Evolutionary conservation across 2,888 invertebrate genomes (phyloP), one percentile per base, ranked within the genome.

Genomic region (Pimpla rufipes): DNA sequence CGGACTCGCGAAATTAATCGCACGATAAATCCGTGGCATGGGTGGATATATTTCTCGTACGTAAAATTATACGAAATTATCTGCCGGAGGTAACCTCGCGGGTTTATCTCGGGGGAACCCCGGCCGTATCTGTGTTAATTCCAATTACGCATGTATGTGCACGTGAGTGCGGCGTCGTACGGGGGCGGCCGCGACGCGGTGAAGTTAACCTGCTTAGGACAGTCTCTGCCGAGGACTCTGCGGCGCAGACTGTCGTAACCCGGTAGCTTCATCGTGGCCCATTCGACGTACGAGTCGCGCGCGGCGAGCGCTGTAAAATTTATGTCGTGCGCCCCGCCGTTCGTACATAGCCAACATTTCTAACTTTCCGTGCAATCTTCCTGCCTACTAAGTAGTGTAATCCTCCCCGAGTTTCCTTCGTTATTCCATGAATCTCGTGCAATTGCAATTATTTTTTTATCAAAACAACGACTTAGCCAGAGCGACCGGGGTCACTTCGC

Each of bases 61-160:
- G 23, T 55, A 55, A 55, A 55, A 55, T 55, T 55, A 55, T 55
- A 55, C 55, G 55, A 23, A 23, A 55, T 55, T 55, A 55, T 55
- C 23, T 55, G 1, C 23, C 21, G 55, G 55, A 23, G 10, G 55
- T 55, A 55, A 55, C 23, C 23, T 55, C 21, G 13, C 21, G 21
- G 23, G 21, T 55, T 55, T 50, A 55, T 23, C 55, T 55, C 23
- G 29, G 29, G 29, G 29, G 29, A n/a, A n/a, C n/a, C 52, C 21
- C 6, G 21, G 21, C 18, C 52, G 21, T 55, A 55, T 55, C 55
- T 55, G 55, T 23, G 55, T 55, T 23, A 55, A 21, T 23, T 11
- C 23, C 55, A 55, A 13, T 4, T 13, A 7, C 21, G 10, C 55
- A 13, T 23, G 23, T 55, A 55, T 23, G 23, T 23, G 23, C 21